Conservation (phyloP, 2,113 vertebrate genomes). For the Poeciliopsis retropinna region DNA sequence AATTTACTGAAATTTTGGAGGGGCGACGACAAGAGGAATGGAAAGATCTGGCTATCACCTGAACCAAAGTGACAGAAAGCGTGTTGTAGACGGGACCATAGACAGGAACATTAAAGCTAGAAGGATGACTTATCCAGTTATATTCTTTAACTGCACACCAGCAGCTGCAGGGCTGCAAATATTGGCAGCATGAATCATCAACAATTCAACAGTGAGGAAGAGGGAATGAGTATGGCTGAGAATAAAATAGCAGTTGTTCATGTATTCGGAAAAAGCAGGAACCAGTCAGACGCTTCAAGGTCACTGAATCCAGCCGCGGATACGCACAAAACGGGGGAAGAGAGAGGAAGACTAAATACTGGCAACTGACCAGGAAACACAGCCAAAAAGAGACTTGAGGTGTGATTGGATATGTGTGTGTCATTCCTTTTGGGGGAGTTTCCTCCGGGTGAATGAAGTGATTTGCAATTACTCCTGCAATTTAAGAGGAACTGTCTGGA, state of each 20-base stretch:
- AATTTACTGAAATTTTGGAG: slow-evolving; percentile 30
- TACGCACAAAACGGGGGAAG: slow-evolving; percentile 33
- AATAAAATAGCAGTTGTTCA: slow-evolving; percentile 41
- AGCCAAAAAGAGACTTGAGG: slow-evolving; percentile 50
- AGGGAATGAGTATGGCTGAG: slow-evolving; percentile 33
- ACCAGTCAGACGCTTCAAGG: slow-evolving; percentile 58
- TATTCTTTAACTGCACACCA: slow-evolving; percentile 15
- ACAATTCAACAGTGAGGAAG: slow-evolving; percentile 39
- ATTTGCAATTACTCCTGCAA: slow-evolving; percentile 35
- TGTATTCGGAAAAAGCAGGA: slow-evolving; percentile 34
- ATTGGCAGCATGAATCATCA: slow-evolving; percentile 51
- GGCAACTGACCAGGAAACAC: slow-evolving; percentile 36
- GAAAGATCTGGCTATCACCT: slow-evolving; percentile 21
- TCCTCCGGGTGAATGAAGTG: slow-evolving; percentile 12
- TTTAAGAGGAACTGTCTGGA: slow-evolving; percentile 16
- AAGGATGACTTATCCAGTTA: slow-evolving; percentile 35
- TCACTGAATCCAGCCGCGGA: slow-evolving; percentile 30
- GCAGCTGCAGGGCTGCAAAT: slow-evolving; percentile 38
- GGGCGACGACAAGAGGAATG: neutral
- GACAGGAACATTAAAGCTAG: slow-evolving; percentile 14
- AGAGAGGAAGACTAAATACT: slow-evolving; percentile 34
- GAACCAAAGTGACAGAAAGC: slow-evolving; percentile 34
- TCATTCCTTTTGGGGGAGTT: slow-evolving; percentile 6
- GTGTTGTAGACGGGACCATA: neutral
- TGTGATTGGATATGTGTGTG: slow-evolving; percentile 32